Conservation (phyloP, 2,888 invertebrate genomes). For the Hylaea fasciaria region DNA sequence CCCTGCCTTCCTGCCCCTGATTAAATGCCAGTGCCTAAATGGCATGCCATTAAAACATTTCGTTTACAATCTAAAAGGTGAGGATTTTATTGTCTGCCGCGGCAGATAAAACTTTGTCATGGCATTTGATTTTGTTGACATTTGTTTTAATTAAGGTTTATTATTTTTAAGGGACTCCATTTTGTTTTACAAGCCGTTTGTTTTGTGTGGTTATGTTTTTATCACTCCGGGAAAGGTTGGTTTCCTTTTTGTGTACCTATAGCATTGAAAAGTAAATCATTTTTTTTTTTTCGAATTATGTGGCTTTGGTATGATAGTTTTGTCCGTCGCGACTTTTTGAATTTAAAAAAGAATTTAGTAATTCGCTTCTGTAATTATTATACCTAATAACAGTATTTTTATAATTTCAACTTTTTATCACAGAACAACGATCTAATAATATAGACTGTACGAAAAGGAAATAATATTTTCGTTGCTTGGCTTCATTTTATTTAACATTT, state of each 20-base stretch:
- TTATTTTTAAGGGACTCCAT: conserved; percentile 21
- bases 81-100: conserved; percentile 48
- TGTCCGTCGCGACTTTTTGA: too few relatives aligned
- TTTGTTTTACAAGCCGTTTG: conserved; percentile 25
- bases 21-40: conserved; percentile 71
- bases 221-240: conserved; percentile 3
- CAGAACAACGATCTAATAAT: too few relatives aligned
- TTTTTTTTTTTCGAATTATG: too few relatives aligned
- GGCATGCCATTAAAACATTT: conserved; percentile 55
- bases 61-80: conserved; percentile 54
- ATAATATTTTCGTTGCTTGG: too few relatives aligned
- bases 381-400: too few relatives aligned
- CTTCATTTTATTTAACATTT: too few relatives aligned
- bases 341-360: too few relatives aligned
- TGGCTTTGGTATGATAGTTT: too few relatives aligned
- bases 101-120: conserved; percentile 37
- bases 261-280: too few relatives aligned
- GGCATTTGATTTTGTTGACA: conserved; percentile 44
- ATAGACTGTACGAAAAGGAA: too few relatives aligned
- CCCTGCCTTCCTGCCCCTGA: conserved; percentile 50
- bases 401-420: too few relatives aligned
- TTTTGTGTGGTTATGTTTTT: conserved; percentile 19
- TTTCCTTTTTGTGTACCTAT: not conserved
- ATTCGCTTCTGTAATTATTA: too few relatives aligned
- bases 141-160: conserved; percentile 41